Base-by-base conservation (phyloP, 1,140 invertebrate genomes). In the Neomicropteryx cornuta region DNA sequence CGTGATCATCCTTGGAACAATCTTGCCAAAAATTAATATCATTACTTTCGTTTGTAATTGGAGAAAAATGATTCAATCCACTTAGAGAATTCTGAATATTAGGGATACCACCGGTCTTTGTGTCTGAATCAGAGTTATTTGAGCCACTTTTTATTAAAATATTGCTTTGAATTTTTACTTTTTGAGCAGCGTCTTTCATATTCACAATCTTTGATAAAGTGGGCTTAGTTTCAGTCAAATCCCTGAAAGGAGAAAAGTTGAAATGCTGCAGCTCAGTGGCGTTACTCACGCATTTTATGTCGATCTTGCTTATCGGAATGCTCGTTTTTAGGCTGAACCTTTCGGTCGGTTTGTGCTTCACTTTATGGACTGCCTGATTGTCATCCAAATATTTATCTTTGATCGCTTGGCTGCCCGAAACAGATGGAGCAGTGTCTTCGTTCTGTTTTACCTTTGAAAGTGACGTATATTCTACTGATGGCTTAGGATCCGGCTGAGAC, bases 221-320 rank as follows among this genome's bases (percentile, higher is more conserved):
- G n/a, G n/a, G n/a, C n/a, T n/a, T n/a, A n/a, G n/a, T 27, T 27
- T 8, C 24, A 27, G 24, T 8, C n/a, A n/a, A 27, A 27, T 8
- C n/a, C 8, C n/a, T 27, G 6, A n/a, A 8, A 27, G 8, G n/a
- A 27, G 24, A 41, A 23, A 39, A 39, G 54, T 33, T 52, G 51
- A 42, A 53, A 52, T 18, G 43, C 33, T 27, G 42, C 17, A 20
- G 6, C n/a, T 60, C 62, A n/a, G 58, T 41, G 20, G 55, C 42
- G 24, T 50, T 62, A 31, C 34, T 50, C 3, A 62, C 58, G 40
- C 57, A 61, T 51, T 64, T 62, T 47, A 63, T 55, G 42, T 67
- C 64, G 10, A 67, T 58, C 51, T 66, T 65, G 34, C 59, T 63
- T 14, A 66, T 64, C 4, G 62, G 62, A 44, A 65, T 67, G 43